Base-by-base conservation (phyloP, 1,140 invertebrate species). In the Drosophila pseudoananassae region DNA sequence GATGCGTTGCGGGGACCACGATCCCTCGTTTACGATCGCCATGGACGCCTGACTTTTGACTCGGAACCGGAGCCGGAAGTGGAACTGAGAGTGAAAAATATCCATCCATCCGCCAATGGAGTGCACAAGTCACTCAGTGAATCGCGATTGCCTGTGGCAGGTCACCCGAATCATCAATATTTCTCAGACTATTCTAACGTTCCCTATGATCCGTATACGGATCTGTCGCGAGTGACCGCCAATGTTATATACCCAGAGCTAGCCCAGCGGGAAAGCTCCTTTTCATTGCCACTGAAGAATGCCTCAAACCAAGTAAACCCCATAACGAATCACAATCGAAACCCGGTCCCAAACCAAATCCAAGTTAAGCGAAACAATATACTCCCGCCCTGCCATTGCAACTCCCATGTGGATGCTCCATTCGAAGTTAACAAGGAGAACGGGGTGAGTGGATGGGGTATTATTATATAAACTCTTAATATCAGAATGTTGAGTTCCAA, bases 1-100 rank as follows among this genome's bases (percentile, higher is more conserved):
- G 58, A 71, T 1, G 50, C 56, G 25, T 7, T 66, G 14, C 12
- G 57, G 25, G 20, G 50, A 15, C 65, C 78, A n/a, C 76, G 78
- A 31, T 74, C 78, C 20, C 47, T 87, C 9, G 64, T 82, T 55
- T 91, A 90, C 70, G 90, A 91, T 74, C 72, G 66, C 46, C 58
- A 77, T 20, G 89, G 84, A 1, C 78, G 90, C n/a, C 53, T 89
- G 8, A 91, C 71, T 15, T 75, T 74, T 23, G 71, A 60, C 47
- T 55, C 31, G 54, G 53, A 64, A 55, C 53, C 46, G 58, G 63
- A 76, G 50, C 29, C 56, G 53, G 10, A 52, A 65, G 33, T 60
- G 14, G 56, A 49, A 55, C 45, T 12, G 8, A 9, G n/a, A 9
- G n/a, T 12, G 8, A 9, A 14, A 36, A 36, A 27, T 12, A 40